Conservation (phyloP, 1,140 invertebrate genomes). For the Steinernema khuongi region DNA sequence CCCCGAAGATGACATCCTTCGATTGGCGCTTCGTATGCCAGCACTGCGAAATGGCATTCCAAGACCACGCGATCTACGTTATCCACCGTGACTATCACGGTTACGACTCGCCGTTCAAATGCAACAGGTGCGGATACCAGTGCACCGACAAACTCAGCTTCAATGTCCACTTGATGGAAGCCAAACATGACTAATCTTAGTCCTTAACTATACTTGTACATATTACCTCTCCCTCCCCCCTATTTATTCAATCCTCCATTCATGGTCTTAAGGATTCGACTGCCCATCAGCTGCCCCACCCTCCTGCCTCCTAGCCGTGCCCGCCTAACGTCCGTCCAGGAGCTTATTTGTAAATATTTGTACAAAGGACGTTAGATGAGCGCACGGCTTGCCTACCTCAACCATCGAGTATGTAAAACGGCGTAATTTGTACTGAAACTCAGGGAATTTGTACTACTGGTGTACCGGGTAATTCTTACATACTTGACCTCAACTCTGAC, state of each 20-base stretch:
- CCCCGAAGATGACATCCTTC: not conserved
- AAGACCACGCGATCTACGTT: conserved; percentile 81
- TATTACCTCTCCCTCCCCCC: no score
- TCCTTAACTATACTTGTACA: not conserved
- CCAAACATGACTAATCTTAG: conserved; percentile 66
- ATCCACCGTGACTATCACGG: conserved; percentile 95
- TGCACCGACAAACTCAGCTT: conserved; percentile 77
- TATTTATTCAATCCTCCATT: not conserved
- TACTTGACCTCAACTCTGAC: not conserved
- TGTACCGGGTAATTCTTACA: not conserved
- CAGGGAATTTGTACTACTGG: conserved; percentile 1
- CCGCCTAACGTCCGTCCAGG: not conserved
- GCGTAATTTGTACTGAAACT: not conserved
- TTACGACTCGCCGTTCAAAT: conserved; percentile 80
- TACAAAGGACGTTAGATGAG: not conserved
- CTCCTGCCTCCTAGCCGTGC: not conserved
- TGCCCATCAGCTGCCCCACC: not conserved
- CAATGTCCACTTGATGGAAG: conserved; percentile 80
- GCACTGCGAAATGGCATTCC: conserved; percentile 56
- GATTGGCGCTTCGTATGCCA: conserved; percentile 40
- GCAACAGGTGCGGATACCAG: conserved; percentile 83
- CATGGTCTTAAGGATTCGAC: conserved; percentile 7
- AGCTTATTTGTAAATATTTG: not conserved
- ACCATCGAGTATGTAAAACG: not conserved
- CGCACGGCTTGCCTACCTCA: conserved; percentile 3